Percentiles rank a stretch among this genome's conserved stretches.
These are phyloP conservation scores for Glareola pratincola DNA, from an alignment of 2,113 vertebrate genomes.

Conservation along the genomic window DNA sequence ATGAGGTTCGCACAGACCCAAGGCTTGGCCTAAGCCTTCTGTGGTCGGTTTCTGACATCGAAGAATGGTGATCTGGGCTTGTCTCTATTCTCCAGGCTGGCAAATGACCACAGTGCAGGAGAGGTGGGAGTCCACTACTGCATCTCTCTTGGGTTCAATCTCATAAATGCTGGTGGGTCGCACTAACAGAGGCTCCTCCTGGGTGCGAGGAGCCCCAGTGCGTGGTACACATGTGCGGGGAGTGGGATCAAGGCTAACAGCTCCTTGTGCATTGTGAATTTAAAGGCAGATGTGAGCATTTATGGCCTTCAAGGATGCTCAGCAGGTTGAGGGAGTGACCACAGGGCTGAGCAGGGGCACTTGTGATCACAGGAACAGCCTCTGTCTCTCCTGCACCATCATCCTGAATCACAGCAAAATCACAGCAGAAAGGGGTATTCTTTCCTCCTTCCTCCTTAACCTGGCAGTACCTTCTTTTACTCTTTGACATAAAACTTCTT, in stretches of 20 bases:
- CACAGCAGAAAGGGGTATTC: neutral
- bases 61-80: neutral
- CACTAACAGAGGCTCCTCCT: fast-evolving
- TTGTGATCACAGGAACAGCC: neutral
- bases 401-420: neutral
- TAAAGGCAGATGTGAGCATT: neutral
- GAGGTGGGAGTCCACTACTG: no score
- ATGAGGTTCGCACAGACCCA: no score
- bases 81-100: neutral
- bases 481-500: neutral
- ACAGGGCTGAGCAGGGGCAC: no score
- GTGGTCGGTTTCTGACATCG: neutral
- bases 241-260: neutral
- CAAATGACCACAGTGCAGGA: neutral
- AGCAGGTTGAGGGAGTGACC: neutral
- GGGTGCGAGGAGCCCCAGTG: neutral
- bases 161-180: fast-evolving
- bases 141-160: neutral
- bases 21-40: neutral
- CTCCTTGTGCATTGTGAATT: neutral
- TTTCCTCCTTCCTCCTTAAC: no score
- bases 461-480: neutral
- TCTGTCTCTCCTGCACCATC: neutral
- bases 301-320: neutral
- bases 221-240: fast-evolving